phyloP scores from a whole-genome alignment of 2,113 vertebrate genomes.

The Ailurus styani region DNA sequence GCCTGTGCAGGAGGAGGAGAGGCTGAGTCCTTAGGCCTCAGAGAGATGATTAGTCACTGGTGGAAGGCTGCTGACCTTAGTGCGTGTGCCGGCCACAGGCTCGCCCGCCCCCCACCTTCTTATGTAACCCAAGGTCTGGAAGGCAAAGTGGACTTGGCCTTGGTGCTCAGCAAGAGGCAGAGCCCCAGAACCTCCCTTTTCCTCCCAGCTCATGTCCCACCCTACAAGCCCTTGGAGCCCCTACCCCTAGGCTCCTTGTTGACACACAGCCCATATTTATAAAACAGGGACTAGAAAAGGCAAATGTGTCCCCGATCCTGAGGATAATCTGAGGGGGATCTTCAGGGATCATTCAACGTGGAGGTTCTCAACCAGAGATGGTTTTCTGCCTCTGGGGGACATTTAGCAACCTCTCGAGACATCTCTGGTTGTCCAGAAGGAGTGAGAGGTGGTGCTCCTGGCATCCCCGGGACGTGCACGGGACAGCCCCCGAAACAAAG shows the following conservation, averaged over 20 bases:
- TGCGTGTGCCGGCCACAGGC: neutral
- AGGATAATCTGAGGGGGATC: neutral
- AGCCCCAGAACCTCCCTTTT: neutral
- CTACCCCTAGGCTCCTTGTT: neutral
- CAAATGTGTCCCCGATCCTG: neutral
- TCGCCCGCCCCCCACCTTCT: neutral
- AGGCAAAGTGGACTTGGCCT: neutral
- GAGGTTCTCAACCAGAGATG: neutral
- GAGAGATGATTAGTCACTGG: neutral
- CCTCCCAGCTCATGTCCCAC: neutral
- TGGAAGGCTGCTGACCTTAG: neutral
- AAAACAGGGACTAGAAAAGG: neutral
- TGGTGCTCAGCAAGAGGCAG: neutral
- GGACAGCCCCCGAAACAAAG: neutral
- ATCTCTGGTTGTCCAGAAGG: neutral
- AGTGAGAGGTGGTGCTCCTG: neutral
- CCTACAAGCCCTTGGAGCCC: neutral
- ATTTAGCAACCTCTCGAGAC: neutral
- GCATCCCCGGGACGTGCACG: neutral
- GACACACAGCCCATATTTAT: neutral
- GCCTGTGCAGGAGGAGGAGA: neutral
- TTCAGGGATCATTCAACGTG: neutral
- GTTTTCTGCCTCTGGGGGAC: neutral
- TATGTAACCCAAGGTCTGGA: neutral
- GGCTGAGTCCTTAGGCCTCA: neutral